Percentiles rank a stretch among this genome's conserved stretches.
Evolutionary conservation across 1,140 invertebrate genomes (phyloP).

Genomic region (Euwallacea fornicatus): DNA sequence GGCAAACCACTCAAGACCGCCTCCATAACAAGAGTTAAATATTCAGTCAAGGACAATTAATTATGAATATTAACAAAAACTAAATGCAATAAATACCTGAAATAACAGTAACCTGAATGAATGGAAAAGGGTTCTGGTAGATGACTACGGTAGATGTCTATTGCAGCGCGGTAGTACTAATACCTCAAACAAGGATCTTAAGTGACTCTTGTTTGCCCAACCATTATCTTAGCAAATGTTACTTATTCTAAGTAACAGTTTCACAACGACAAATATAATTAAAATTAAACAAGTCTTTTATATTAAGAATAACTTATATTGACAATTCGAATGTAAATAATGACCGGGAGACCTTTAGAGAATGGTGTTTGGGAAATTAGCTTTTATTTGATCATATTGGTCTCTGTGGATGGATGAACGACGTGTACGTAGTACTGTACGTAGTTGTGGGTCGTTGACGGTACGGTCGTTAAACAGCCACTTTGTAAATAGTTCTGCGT

Average conservation of each 20-base stretch:
- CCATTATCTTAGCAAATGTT: conserved; percentile 44
- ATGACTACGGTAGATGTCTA: conserved; percentile 22
- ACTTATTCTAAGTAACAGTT: conserved; percentile 43
- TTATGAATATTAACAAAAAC: no score
- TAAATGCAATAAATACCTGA: no score
- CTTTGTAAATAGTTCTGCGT: no score
- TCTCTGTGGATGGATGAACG: no score
- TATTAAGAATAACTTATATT: conserved; percentile 29
- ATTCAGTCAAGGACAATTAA: no score
- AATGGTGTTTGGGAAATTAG: conserved; percentile 17
- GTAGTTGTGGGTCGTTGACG: no score
- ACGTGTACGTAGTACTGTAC: no score
- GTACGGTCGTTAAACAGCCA: no score
- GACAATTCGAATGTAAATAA: conserved; percentile 22
- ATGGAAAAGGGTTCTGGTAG: no score
- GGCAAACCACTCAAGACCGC: no score
- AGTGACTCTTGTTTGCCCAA: conserved; percentile 39
- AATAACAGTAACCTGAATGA: no score
- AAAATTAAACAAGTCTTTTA: conserved; percentile 35
- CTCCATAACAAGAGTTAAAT: no score
- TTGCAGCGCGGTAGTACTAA: conserved; percentile 19
- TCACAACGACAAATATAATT: conserved; percentile 40
- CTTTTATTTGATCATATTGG: not conserved
- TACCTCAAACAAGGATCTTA: conserved; percentile 35
- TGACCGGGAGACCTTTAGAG: not conserved